phyloP scores from a whole-genome alignment of 2,797 vertebrate species.

The Tolypeutes matacus region DNA sequence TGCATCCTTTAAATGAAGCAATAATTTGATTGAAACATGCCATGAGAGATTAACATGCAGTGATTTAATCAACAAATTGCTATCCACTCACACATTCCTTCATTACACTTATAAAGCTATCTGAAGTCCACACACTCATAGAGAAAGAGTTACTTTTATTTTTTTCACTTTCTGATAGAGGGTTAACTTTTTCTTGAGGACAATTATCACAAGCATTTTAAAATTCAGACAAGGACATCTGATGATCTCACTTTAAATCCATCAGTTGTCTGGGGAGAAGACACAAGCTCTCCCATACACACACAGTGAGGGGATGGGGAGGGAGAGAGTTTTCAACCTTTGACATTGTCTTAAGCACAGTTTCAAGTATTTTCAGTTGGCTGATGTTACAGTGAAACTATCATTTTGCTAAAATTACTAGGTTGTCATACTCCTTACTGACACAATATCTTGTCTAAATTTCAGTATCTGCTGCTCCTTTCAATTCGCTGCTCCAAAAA shows the following conservation, averaged over 20 bases:
- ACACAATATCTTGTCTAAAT: constrained; percentile 3
- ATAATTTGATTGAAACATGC: constrained; percentile 71
- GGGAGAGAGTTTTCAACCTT: constrained; percentile 34
- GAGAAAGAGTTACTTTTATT: neutral
- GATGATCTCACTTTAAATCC: constrained; percentile 69
- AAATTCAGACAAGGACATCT: constrained; percentile 74
- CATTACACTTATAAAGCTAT: constrained; percentile 37
- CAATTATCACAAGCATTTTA: constrained; percentile 67
- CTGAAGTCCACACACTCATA: neutral
- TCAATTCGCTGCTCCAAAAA: neutral
- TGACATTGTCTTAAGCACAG: constrained; percentile 59
- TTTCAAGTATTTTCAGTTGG: constrained; percentile 74
- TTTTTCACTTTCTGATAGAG: constrained; percentile 15
- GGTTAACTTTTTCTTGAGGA: constrained; percentile 62
- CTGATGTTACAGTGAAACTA: constrained; percentile 60
- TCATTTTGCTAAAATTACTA: constrained; percentile 67
- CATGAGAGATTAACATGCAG: constrained; percentile 64
- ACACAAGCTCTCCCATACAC: neutral
- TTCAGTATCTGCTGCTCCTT: constrained; percentile 42
- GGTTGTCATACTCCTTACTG: neutral
- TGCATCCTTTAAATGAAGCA: constrained; percentile 70
- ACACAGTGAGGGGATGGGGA: no score
- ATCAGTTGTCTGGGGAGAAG: constrained; percentile 10
- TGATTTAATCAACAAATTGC: constrained; percentile 75
- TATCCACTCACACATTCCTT: constrained; percentile 47